Evolutionary conservation across 2,888 invertebrate species (phyloP).

Genomic region (Agriopis marginaria): DNA sequence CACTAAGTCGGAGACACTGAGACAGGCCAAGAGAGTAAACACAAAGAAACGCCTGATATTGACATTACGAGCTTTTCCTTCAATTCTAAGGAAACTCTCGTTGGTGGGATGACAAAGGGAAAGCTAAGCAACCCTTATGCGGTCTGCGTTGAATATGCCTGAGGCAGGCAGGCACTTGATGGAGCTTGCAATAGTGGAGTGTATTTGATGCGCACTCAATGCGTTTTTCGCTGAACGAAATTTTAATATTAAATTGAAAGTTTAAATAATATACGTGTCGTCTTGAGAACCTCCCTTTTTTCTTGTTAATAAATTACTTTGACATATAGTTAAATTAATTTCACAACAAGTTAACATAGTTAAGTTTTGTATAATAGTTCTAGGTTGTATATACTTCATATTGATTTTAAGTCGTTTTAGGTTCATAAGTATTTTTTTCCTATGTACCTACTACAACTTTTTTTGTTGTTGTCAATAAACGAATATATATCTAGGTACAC

Average conservation of each 20-base stretch:
- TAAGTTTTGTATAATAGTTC: too few relatives aligned
- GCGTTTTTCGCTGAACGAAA: conserved; percentile 6
- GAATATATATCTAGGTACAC: too few relatives aligned
- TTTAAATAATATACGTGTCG: background rate
- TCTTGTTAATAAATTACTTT: too few relatives aligned
- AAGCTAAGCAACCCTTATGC: conserved; percentile 43
- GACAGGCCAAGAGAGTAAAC: conserved; percentile 12
- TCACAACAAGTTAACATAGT: too few relatives aligned
- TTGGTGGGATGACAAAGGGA: conserved; percentile 41
- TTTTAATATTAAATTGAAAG: background rate
- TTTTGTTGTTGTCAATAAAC: too few relatives aligned
- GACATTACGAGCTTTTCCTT: conserved; percentile 35
- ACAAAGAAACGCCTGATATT: conserved; percentile 33
- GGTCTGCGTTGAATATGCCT: conserved; percentile 37
- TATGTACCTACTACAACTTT: too few relatives aligned
- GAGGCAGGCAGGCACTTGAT: conserved; percentile 39
- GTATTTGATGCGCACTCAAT: conserved; percentile 41
- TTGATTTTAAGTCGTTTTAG: too few relatives aligned
- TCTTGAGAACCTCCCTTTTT: too few relatives aligned
- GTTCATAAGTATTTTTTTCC: too few relatives aligned
- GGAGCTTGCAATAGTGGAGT: conserved; percentile 40
- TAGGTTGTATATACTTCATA: too few relatives aligned
- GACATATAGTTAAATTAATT: too few relatives aligned
- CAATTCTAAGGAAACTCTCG: conserved; percentile 37
- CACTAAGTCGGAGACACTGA: conserved; percentile 22